These are phyloP conservation scores for Macaca mulatta DNA, from an alignment of 2,113 vertebrate genomes.

Conservation along the genomic window DNA sequence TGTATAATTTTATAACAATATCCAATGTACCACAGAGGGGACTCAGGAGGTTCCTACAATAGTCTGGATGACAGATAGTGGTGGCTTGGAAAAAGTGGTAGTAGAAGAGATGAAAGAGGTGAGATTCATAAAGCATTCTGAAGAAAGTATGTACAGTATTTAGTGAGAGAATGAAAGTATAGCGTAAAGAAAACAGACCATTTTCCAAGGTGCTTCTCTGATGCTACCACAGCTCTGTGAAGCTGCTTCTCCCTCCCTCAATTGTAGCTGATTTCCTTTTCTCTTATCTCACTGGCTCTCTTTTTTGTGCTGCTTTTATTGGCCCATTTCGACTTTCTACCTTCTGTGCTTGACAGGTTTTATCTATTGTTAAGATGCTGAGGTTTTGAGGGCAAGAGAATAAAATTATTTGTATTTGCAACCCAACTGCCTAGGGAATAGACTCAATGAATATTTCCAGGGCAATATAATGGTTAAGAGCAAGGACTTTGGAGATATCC, in stretches of 20 bases:
- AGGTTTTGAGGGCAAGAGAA: neutral
- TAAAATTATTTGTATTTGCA: neutral
- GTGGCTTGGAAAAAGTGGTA: neutral
- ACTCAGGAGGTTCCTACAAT: neutral
- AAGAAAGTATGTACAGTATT: neutral
- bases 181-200: neutral
- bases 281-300: neutral
- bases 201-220: neutral
- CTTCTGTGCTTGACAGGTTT: neutral
- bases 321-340: neutral
- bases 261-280: neutral
- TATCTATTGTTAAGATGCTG: neutral
- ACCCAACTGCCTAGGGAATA: neutral
- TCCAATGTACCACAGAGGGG: neutral
- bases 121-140: neutral
- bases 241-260: neutral
- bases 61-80: neutral
- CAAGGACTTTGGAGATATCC: neutral
- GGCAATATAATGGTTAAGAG: neutral
- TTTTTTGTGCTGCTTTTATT: neutral
- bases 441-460: neutral
- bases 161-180: neutral
- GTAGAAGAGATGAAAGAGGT: neutral
- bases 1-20: neutral
- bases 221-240: neutral